Base-by-base conservation (phyloP, 2,888 invertebrate genomes). In the Monochamus alternatus region DNA sequence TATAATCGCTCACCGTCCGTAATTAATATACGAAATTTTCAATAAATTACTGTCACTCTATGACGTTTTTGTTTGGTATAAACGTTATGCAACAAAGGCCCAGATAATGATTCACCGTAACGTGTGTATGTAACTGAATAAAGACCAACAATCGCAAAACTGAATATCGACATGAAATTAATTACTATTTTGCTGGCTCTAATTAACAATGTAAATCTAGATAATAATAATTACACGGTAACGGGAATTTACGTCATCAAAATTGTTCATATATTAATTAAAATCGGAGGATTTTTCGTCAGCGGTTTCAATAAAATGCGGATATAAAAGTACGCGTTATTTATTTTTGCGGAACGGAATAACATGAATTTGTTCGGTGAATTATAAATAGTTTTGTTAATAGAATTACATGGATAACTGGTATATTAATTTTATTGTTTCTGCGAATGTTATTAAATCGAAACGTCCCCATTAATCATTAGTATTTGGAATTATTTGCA, bases 181-280 rank as follows among this genome's bases (percentile, higher is more conserved):
- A 66, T 66, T 66, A 55, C 55, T 38, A 32, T 32, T 66, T 32
- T 55, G 66, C 55, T 31, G 52, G 52, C 52, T 66, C 51, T 66
- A 66, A 66, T 55, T 55, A 55, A 66, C 66, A 66, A 66, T 55
- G 52, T 66, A 66, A 66, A 66, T 66, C 55, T 52, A 14, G 32
- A 55, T 38, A 38, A 38, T 38, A 22, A 66, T 38, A 38, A 66
- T 52, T 31, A 8, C 31, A 55, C 47, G 47, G 30, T 10, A 38
- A 47, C 47, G 31, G 44, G 5, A 44, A 38, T 64, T 64, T 64
- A 44, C n/a, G 8, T 64, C 22, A 47, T 47, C 30, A 2, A 22
- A 30, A 47, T 10, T 47, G 47, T 31, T 22, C 44, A 64, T 47
- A 64, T 30, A 10, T 47, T 64, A 43, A 30, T 31, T 7, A 64